Percentiles rank a stretch among this genome's conserved stretches.
These are phyloP conservation scores for Vultur gryphus DNA, from an alignment of 2,797 vertebrate species.

Conservation along the genomic window DNA sequence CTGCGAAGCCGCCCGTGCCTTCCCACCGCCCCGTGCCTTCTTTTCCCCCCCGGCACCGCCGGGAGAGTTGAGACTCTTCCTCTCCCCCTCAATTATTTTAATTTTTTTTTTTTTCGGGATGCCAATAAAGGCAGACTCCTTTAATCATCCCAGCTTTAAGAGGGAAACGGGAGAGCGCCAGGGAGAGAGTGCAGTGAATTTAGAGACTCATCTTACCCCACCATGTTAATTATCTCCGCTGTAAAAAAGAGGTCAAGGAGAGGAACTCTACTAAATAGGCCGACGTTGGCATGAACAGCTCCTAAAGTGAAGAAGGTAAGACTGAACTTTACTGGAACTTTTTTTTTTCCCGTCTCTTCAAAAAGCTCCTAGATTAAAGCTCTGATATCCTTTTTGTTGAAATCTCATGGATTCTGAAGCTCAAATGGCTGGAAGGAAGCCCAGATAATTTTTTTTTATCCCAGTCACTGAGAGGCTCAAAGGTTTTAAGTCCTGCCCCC, in stretches of 20 bases:
- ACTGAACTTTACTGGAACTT: constrained; percentile 76
- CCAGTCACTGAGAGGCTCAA: constrained; percentile 75
- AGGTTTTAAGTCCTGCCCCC: constrained; percentile 77
- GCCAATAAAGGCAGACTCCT: constrained; percentile 37
- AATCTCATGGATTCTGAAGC: constrained; percentile 78
- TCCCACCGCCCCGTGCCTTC: rapidly evolving
- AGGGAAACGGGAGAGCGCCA: constrained; percentile 29
- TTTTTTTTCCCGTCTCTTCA: constrained; percentile 76
- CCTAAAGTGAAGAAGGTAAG: constrained; percentile 65
- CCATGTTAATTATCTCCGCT: constrained; percentile 72
- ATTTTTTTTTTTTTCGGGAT: constrained; percentile 50
- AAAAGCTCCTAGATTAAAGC: constrained; percentile 77
- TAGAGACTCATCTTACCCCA: constrained; percentile 53
- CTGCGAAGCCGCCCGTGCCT: neutral
- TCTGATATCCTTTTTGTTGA: constrained; percentile 67
- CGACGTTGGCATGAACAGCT: constrained; percentile 64
- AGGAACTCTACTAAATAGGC: constrained; percentile 72
- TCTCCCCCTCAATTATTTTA: constrained; percentile 49
- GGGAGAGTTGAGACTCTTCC: neutral
- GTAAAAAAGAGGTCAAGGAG: constrained; percentile 67
- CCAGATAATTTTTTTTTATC: constrained; percentile 76
- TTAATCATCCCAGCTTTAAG: constrained; percentile 52
- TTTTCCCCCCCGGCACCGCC: neutral
- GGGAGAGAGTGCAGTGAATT: constrained; percentile 66
- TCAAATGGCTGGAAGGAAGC: constrained; percentile 76